These are phyloP conservation scores for Rhinoraja longicauda DNA, from an alignment of 2,797 vertebrate genomes.

Conservation along the genomic window DNA sequence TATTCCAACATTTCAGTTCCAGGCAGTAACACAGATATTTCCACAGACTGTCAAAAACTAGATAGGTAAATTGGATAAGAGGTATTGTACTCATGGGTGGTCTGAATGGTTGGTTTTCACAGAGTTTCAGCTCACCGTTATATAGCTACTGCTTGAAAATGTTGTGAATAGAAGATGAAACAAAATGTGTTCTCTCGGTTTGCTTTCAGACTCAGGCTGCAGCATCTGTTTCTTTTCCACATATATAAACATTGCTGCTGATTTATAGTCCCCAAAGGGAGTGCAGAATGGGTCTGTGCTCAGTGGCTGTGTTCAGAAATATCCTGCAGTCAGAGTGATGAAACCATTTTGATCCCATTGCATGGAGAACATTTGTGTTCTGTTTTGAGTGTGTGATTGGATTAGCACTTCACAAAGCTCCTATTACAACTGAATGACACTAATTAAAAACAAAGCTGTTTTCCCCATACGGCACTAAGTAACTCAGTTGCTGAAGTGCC, in stretches of 20 bases:
- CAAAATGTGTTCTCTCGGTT: neutral
- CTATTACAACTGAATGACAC: constrained; percentile 29
- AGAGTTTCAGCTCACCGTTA: neutral
- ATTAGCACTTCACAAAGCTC: constrained; percentile 16
- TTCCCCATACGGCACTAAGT: constrained; percentile 6
- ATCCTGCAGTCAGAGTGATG: constrained; percentile 16
- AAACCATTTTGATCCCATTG: neutral
- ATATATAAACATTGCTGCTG: neutral
- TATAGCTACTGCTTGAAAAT: neutral
- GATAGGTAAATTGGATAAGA: neutral
- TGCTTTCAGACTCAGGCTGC: constrained; percentile 16
- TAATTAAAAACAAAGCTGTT: constrained; percentile 37
- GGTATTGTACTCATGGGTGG: neutral
- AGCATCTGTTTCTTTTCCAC: neutral
- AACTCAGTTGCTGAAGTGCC: neutral
- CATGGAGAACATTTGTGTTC: constrained; percentile 1
- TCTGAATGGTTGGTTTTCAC: neutral
- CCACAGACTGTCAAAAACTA: neutral
- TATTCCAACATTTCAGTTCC: neutral
- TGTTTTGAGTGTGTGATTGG: constrained; percentile 30
- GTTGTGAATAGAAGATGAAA: neutral
- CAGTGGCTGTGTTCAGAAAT: constrained; percentile 1
- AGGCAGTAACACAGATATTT: neutral
- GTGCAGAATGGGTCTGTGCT: neutral
- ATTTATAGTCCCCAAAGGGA: neutral